phyloP scores from a whole-genome alignment of 1,140 invertebrate genomes.

The Eumaeus atala region DNA sequence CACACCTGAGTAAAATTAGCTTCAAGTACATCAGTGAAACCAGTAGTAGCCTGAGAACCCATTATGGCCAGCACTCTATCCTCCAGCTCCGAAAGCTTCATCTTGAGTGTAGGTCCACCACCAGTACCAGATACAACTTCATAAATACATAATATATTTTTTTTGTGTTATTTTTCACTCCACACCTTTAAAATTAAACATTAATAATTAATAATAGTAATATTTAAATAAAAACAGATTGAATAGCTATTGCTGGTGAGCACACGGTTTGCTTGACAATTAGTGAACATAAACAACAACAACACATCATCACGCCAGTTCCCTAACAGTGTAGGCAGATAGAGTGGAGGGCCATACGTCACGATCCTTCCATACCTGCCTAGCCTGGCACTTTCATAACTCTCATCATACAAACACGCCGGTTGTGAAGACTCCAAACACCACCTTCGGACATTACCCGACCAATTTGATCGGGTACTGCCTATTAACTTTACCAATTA shows the following conservation, averaged over 20 bases:
- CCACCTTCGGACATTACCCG: too few species aligned
- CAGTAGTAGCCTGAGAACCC: constrained; percentile 14
- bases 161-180: constrained; percentile 28
- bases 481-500: too few species aligned
- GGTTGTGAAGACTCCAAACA: too few species aligned
- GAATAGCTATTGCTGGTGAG: neutral
- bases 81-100: constrained; percentile 20
- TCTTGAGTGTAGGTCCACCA: constrained; percentile 13
- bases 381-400: too few species aligned
- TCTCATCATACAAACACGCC: too few species aligned
- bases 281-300: too few species aligned
- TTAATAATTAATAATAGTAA: neutral
- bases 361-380: too few species aligned
- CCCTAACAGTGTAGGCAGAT: too few species aligned
- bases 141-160: constrained; percentile 19
- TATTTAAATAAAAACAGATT: neutral
- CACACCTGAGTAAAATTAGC: constrained; percentile 19
- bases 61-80: constrained; percentile 19
- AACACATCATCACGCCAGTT: too few species aligned
- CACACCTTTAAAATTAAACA: constrained; percentile 21
- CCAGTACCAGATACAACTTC: constrained; percentile 18
- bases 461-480: too few species aligned
- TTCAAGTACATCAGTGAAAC: constrained; percentile 14
- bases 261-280: too few species aligned
- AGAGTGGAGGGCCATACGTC: too few species aligned